Percentiles rank a stretch among this genome's conserved stretches.
Conservation (phyloP, 2,797 vertebrate species). For the Enteromius viviparus region DNA sequence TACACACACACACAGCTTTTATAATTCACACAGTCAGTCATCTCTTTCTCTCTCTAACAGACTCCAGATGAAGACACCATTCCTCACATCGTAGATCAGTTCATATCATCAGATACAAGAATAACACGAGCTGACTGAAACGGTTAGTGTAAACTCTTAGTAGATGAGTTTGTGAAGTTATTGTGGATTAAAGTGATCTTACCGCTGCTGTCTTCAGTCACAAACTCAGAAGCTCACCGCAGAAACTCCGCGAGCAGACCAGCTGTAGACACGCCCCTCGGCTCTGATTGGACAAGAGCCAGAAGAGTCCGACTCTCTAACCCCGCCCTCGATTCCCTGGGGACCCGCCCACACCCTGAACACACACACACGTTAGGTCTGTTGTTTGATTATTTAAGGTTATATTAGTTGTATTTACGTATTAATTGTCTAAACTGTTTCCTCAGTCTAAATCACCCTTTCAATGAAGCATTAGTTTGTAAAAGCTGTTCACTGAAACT, state of each 20-base stretch:
- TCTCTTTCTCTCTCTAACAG: neutral
- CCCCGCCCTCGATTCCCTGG: neutral
- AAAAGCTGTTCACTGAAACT: too few relatives aligned
- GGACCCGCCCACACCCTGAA: neutral
- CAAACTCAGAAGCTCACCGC: neutral
- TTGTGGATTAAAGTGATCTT: neutral
- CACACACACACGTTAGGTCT: too few relatives aligned
- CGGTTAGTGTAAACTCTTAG: neutral
- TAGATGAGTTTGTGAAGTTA: neutral
- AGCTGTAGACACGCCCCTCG: neutral
- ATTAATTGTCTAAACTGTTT: too few relatives aligned
- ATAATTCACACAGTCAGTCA: neutral
- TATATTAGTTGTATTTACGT: too few relatives aligned
- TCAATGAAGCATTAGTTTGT: too few relatives aligned
- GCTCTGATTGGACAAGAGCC: neutral
- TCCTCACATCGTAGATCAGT: neutral
- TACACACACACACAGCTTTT: neutral
- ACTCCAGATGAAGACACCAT: neutral
- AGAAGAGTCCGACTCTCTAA: neutral
- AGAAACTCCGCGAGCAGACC: neutral
- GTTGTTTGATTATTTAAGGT: too few relatives aligned
- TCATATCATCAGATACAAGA: neutral
- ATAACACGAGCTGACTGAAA: neutral
- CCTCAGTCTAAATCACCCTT: too few relatives aligned
- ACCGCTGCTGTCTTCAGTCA: neutral